A percentile compares a stretch with the other conserved stretches of the same genome.
Evolutionary conservation across 2,797 vertebrate species (phyloP).

Genomic region (Alauda arvensis): DNA sequence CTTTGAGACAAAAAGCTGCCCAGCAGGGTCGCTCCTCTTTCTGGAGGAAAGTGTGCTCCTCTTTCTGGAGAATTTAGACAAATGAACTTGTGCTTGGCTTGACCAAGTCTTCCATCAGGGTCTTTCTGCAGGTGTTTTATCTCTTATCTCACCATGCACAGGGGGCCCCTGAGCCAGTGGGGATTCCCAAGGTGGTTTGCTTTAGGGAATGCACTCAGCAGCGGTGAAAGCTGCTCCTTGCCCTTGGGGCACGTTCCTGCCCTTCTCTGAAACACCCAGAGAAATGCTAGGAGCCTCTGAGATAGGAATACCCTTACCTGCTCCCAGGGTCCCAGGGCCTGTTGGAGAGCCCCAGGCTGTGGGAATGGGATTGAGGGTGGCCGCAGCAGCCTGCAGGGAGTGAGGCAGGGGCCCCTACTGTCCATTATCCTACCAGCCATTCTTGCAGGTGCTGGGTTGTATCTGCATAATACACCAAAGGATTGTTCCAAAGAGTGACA

Average conservation of each 20-base stretch:
- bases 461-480: neutral
- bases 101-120: neutral
- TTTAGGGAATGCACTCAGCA: accelerated
- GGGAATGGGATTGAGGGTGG: neutral
- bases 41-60: neutral
- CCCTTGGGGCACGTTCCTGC: accelerated
- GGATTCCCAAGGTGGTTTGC: neutral
- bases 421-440: neutral
- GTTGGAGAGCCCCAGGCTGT: neutral
- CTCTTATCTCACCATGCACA: accelerated
- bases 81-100: neutral
- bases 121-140: neutral
- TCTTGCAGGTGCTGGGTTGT: neutral
- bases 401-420: no score
- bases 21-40: neutral
- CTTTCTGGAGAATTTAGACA: neutral
- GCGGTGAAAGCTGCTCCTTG: neutral
- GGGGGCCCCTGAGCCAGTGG: neutral
- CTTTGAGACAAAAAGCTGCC: neutral
- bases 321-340: accelerated
- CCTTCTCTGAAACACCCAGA: neutral
- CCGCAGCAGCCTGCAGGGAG: neutral
- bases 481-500: neutral
- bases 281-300: neutral
- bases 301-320: neutral